Evolutionary conservation across 1,140 invertebrate species (phyloP).

Genomic region (Teleopsis dalmanni): DNA sequence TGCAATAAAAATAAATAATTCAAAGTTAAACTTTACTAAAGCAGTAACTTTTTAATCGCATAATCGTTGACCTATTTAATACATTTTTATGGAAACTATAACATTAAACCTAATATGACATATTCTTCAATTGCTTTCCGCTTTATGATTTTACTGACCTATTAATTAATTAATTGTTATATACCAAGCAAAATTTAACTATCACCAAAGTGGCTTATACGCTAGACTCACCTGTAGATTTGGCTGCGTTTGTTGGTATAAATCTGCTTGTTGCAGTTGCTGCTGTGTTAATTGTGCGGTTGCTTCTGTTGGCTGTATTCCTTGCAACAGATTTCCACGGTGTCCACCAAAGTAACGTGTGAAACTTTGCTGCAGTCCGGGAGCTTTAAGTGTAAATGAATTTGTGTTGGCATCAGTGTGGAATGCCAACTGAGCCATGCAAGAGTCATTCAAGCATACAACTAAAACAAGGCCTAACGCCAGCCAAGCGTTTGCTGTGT

Average conservation of each 20-base stretch:
- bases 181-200: too few species aligned
- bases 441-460: constrained; percentile 15
- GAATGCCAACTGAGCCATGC: constrained; percentile 32
- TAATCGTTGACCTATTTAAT: too few species aligned
- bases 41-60: too few species aligned
- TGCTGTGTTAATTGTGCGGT: constrained; percentile 13
- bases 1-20: too few species aligned
- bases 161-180: too few species aligned
- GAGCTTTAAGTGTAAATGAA: constrained; percentile 38
- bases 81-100: too few species aligned
- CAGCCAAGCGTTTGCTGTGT: not conserved
- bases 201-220: too few species aligned
- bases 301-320: constrained; percentile 11
- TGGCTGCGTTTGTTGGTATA: constrained; percentile 11
- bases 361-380: constrained; percentile 36
- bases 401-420: constrained; percentile 37
- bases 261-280: constrained; percentile 9
- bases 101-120: too few species aligned
- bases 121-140: too few species aligned
- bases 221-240: too few species aligned
- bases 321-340: constrained; percentile 6
- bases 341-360: constrained; percentile 31
- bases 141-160: too few species aligned
- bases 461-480: not conserved
- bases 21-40: too few species aligned